Evolutionary conservation across 2,797 vertebrate species (phyloP).

Genomic region (Valencia hispanica): DNA sequence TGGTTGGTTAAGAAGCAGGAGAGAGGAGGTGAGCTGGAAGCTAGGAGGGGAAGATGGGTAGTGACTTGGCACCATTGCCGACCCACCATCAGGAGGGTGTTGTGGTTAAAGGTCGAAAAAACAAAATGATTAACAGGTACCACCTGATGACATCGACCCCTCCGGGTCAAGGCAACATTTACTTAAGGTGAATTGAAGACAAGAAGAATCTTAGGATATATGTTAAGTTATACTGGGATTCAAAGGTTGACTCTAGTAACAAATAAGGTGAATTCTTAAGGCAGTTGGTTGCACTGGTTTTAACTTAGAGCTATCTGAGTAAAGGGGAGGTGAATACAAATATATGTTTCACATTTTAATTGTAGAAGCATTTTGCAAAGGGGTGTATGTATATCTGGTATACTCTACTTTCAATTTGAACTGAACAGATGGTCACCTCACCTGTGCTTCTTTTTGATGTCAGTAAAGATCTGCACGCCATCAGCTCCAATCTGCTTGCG

Average conservation of each 20-base stretch:
- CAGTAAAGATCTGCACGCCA: conserved; percentile 87
- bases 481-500: conserved; percentile 87
- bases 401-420: neutral
- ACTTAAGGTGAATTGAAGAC: too few species aligned
- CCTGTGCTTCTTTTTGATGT: conserved; percentile 93
- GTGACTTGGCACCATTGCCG: too few species aligned
- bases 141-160: too few species aligned
- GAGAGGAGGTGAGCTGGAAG: too few species aligned
- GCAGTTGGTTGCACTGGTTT: neutral
- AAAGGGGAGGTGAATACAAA: neutral
- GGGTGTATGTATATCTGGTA: neutral
- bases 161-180: too few species aligned
- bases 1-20: too few species aligned
- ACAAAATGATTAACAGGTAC: too few species aligned
- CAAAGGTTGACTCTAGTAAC: neutral
- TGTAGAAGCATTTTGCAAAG: neutral
- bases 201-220: too few species aligned
- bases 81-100: too few species aligned
- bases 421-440: conserved; percentile 55
- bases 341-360: neutral
- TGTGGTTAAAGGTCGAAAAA: too few species aligned
- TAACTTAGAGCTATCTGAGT: neutral
- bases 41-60: too few species aligned
- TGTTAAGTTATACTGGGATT: too few species aligned
- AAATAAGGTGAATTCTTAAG: neutral